Percentiles rank a stretch among this genome's conserved stretches.
These are phyloP conservation scores for Allobates femoralis DNA, from an alignment of 2,797 vertebrate species.

Conservation along the genomic window DNA sequence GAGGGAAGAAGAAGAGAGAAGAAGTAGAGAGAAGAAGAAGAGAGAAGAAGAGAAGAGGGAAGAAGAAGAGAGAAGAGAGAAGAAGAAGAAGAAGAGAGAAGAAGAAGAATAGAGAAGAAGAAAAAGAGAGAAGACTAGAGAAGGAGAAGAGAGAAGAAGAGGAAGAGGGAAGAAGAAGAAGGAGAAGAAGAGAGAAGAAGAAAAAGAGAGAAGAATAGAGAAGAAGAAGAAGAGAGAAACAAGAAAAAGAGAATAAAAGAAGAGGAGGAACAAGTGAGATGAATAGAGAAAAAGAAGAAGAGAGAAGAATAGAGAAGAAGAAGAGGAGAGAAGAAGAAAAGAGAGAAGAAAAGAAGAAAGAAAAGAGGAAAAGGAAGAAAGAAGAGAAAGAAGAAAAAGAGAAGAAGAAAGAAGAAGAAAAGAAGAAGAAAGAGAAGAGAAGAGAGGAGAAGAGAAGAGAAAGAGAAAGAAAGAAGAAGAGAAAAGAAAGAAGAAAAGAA, in stretches of 20 bases:
- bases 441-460: background rate
- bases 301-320: background rate
- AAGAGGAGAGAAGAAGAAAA: background rate
- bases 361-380: background rate
- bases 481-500: background rate
- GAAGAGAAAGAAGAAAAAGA: background rate
- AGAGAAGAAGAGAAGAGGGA: background rate
- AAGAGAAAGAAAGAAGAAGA: background rate
- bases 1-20: background rate
- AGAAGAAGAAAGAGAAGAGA: background rate
- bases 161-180: background rate
- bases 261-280: background rate
- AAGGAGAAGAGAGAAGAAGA: background rate
- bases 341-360: background rate
- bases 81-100: background rate
- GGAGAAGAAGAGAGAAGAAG: background rate
- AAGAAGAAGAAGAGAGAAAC: background rate
- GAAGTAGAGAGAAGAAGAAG: background rate
- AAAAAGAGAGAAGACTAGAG: too few species aligned
- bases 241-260: too few species aligned
- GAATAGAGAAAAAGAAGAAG: background rate
- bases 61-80: background rate
- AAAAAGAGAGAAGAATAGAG: too few species aligned
- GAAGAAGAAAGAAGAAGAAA: background rate
- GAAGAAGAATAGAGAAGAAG: background rate